Percentiles rank a stretch among this genome's conserved stretches.
phyloP scores from a whole-genome alignment of 1,140 invertebrate species.

The Aphelenchoides besseyi region DNA sequence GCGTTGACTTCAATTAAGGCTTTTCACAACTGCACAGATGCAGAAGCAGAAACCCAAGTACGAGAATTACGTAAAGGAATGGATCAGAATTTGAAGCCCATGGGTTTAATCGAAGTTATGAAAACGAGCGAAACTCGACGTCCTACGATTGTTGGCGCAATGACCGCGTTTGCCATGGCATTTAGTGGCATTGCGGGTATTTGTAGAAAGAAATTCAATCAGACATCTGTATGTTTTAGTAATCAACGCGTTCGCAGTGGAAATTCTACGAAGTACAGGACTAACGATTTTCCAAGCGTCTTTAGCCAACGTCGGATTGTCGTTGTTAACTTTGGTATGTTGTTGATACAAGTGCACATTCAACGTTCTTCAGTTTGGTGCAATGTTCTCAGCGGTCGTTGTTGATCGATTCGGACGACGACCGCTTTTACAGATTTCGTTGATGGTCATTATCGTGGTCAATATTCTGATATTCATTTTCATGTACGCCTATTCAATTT shows the following conservation, averaged over 20 bases:
- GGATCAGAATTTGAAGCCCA: constrained; percentile 30
- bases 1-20: constrained; percentile 40
- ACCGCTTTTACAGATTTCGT: constrained; percentile 49
- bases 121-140: constrained; percentile 30
- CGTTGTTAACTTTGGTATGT: constrained; percentile 48
- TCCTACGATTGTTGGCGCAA: constrained; percentile 41
- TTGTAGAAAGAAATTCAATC: constrained; percentile 12
- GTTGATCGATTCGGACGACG: constrained; percentile 54
- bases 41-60: constrained; percentile 27
- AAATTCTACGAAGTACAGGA: constrained; percentile 50
- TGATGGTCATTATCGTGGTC: constrained; percentile 42
- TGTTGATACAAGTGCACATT: background rate
- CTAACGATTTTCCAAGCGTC: constrained; percentile 47
- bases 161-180: constrained; percentile 55
- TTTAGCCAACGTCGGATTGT: constrained; percentile 49
- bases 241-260: constrained; percentile 57
- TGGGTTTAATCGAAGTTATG: constrained; percentile 39
- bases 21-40: constrained; percentile 39
- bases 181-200: constrained; percentile 59
- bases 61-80: constrained; percentile 33
- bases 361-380: constrained; percentile 32
- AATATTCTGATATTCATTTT: constrained; percentile 51
- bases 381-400: constrained; percentile 39
- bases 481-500: constrained; percentile 49
- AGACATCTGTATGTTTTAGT: constrained; percentile 40